Percentiles rank a stretch among this genome's conserved stretches.
phyloP scores from a whole-genome alignment of 2,888 invertebrate genomes.

The Idaea dimidiata region DNA sequence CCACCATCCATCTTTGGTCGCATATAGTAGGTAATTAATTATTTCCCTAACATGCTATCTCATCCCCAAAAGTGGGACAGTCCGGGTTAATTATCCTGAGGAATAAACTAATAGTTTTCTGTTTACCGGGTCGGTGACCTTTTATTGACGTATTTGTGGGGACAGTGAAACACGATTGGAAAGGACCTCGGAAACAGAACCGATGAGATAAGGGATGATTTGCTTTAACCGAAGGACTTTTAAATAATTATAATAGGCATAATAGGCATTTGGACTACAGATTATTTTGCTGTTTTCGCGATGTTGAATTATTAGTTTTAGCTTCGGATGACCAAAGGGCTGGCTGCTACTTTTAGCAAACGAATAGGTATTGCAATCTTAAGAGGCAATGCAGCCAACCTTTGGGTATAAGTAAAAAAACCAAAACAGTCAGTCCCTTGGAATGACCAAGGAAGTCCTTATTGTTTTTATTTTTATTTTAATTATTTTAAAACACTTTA shows the following conservation, averaged over 20 bases:
- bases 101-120: not conserved
- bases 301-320: too few relatives aligned
- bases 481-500: too few relatives aligned
- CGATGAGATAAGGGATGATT: not conserved
- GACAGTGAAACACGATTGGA: not conserved
- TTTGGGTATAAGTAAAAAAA: too few relatives aligned
- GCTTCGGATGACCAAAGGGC: too few relatives aligned
- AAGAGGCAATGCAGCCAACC: too few relatives aligned
- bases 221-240: not conserved
- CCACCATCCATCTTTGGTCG: constrained; percentile 18
- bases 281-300: too few relatives aligned
- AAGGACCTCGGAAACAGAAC: not conserved
- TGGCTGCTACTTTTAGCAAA: too few relatives aligned
- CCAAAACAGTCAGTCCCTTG: too few relatives aligned
- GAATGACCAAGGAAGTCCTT: too few relatives aligned
- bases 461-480: too few relatives aligned
- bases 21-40: constrained; percentile 19
- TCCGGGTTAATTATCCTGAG: not conserved
- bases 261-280: too few relatives aligned
- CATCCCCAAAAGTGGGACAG: constrained; percentile 1
- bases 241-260: not conserved
- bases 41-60: not conserved
- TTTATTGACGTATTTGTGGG: not conserved
- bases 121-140: not conserved
- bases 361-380: too few relatives aligned